phyloP scores from a whole-genome alignment of 2,797 vertebrate genomes.

The Enoplosus armatus region DNA sequence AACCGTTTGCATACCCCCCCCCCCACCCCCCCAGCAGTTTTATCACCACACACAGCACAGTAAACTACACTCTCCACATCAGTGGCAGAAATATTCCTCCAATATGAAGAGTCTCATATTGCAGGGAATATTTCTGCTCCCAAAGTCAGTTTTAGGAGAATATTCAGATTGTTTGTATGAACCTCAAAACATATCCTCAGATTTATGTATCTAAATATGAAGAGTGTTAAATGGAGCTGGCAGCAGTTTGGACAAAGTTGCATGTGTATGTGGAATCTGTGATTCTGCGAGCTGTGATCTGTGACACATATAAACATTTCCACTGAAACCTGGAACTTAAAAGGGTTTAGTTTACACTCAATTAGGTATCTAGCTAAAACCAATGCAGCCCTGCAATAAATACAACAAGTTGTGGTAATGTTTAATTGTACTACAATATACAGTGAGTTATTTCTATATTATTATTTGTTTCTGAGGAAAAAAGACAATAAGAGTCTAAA shows the following conservation, averaged over 20 bases:
- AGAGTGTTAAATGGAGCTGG: conserved; percentile 5
- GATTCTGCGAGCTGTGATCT: background rate
- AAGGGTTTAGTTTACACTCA: background rate
- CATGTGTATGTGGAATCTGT: conserved; percentile 5
- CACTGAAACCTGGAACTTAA: conserved; percentile 35
- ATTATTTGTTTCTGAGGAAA: no score
- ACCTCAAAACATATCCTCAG: conserved; percentile 18
- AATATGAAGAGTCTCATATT: conserved; percentile 29
- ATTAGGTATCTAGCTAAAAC: background rate
- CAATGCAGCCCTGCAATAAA: conserved; percentile 3
- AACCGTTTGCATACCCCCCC: conserved; percentile 17
- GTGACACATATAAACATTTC: conserved; percentile 12
- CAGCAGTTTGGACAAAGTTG: conserved; percentile 14
- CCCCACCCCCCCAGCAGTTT: conserved; percentile 18
- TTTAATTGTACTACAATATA: background rate
- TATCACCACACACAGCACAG: conserved; percentile 50
- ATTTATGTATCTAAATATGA: conserved; percentile 6
- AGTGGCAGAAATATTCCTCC: conserved; percentile 40
- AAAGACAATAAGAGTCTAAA: background rate
- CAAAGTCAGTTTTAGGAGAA: conserved; percentile 37
- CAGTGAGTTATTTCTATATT: background rate
- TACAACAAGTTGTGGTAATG: background rate
- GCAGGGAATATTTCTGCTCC: conserved; percentile 10
- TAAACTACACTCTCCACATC: conserved; percentile 43
- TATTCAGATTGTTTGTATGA: conserved; percentile 23